Percentiles rank a stretch among this genome's conserved stretches.
Evolutionary conservation across 2,113 vertebrate species (phyloP).

Genomic region (Argyrosomus japonicus): DNA sequence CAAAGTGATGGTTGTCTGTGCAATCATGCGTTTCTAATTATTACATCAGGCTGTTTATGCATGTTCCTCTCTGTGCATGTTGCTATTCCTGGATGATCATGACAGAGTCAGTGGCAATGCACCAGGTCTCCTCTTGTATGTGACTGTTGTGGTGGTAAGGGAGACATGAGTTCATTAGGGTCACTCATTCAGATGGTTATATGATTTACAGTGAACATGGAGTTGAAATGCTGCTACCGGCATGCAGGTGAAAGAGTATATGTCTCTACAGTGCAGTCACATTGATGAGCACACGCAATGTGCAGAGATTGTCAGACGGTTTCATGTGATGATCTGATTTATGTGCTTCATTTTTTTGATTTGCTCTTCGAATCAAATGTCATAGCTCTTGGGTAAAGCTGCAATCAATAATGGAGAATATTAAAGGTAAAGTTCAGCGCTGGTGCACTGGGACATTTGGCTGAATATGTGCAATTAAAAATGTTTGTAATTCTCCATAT

Average conservation of each 20-base stretch:
- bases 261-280: conserved; percentile 15
- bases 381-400: conserved; percentile 8
- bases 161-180: conserved; percentile 38
- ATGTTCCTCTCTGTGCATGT: conserved; percentile 54
- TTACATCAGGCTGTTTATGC: conserved; percentile 76
- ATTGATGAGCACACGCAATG: conserved; percentile 36
- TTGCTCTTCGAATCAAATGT: background rate
- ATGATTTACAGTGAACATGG: conserved; percentile 52
- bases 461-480: background rate
- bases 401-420: background rate
- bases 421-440: background rate
- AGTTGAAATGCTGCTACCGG: conserved; percentile 39
- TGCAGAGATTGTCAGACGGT: background rate
- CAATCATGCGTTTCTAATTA: conserved; percentile 67
- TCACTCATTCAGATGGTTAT: conserved; percentile 40
- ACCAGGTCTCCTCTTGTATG: conserved; percentile 65
- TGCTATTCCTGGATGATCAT: conserved; percentile 80
- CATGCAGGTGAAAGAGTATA: conserved; percentile 32
- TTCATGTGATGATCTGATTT: conserved; percentile 19
- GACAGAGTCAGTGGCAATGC: conserved; percentile 63
- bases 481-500: background rate
- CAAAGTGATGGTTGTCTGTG: conserved; percentile 60
- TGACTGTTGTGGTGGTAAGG: conserved; percentile 7
- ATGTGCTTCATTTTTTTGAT: background rate
- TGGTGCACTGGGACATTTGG: background rate